Conservation (phyloP, 35 echinoderm and acorn worm species). For the Chiridota heheva region DNA sequence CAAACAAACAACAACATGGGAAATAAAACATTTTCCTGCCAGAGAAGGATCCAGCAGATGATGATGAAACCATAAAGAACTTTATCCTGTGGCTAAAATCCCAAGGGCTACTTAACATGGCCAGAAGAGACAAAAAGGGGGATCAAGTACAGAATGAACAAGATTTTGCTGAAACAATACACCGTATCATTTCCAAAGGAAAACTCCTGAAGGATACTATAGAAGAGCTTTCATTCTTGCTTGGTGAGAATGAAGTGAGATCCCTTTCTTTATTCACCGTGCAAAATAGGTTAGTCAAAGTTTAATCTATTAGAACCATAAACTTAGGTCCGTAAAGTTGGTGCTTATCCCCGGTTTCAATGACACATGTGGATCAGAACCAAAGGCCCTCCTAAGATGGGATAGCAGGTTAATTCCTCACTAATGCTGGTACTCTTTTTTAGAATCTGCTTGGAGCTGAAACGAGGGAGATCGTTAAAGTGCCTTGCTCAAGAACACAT, state of each 20-base stretch:
- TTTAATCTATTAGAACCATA: no score
- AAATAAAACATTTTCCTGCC: not conserved
- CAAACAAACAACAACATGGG: slow-evolving; percentile 6
- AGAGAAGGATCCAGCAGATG: not conserved
- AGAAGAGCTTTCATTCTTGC: not conserved
- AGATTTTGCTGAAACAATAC: not conserved
- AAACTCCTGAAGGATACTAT: not conserved
- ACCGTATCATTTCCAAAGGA: not conserved
- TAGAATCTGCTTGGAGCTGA: no score
- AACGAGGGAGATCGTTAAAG: no score
- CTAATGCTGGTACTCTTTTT: no score
- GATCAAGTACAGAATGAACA: not conserved
- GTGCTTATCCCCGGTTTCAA: no score
- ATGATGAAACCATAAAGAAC: not conserved
- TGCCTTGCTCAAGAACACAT: no score
- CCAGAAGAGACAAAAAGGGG: not conserved
- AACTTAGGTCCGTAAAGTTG: no score
- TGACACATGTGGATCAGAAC: no score
- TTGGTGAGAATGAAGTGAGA: slow-evolving; percentile 13
- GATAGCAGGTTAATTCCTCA: no score
- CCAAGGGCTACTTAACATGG: not conserved
- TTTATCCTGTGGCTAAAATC: not conserved
- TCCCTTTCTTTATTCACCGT: no score
- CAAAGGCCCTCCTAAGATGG: no score
- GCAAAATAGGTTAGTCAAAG: no score